phyloP scores from a whole-genome alignment of 1,140 invertebrate genomes.

The Drosophila nigromelanica region DNA sequence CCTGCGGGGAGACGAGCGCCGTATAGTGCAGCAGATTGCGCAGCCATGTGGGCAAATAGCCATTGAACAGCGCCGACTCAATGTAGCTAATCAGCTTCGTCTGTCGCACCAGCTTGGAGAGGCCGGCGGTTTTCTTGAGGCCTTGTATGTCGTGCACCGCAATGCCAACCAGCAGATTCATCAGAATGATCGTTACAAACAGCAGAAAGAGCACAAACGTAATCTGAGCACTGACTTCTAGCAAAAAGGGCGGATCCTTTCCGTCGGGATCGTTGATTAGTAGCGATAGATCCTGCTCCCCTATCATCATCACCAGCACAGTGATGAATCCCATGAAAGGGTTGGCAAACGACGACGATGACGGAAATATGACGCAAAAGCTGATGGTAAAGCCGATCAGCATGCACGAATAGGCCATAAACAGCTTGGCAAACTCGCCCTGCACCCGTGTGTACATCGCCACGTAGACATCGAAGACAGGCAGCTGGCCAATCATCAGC shows the following conservation, averaged over 20 bases:
- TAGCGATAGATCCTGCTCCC: conserved; percentile 90
- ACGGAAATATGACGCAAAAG: conserved; percentile 93
- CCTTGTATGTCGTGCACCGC: conserved; percentile 92
- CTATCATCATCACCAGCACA: conserved; percentile 95
- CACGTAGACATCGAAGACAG: conserved; percentile 93
- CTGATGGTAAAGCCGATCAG: conserved; percentile 93
- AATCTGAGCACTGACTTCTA: conserved; percentile 89
- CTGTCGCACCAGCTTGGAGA: conserved; percentile 90
- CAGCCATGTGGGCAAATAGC: conserved; percentile 89
- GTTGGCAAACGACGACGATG: conserved; percentile 90
- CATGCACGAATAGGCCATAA: conserved; percentile 92
- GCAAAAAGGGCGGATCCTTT: conserved; percentile 86
- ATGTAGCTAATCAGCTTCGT: conserved; percentile 91
- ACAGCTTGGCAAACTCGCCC: conserved; percentile 92
- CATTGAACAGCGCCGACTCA: conserved; percentile 88
- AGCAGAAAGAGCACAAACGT: conserved; percentile 90
- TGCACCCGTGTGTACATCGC: conserved; percentile 94
- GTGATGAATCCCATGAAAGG: conserved; percentile 92
- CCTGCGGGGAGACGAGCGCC: conserved; percentile 90
- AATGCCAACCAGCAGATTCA: conserved; percentile 92
- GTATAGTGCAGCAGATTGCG: conserved; percentile 89
- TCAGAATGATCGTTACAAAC: conserved; percentile 91
- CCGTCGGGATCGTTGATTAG: conserved; percentile 87
- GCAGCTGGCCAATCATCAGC: conserved; percentile 93
- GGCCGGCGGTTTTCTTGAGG: conserved; percentile 89